Base-by-base conservation (phyloP, 2,888 invertebrate species). In the Tenodera sinensis region DNA sequence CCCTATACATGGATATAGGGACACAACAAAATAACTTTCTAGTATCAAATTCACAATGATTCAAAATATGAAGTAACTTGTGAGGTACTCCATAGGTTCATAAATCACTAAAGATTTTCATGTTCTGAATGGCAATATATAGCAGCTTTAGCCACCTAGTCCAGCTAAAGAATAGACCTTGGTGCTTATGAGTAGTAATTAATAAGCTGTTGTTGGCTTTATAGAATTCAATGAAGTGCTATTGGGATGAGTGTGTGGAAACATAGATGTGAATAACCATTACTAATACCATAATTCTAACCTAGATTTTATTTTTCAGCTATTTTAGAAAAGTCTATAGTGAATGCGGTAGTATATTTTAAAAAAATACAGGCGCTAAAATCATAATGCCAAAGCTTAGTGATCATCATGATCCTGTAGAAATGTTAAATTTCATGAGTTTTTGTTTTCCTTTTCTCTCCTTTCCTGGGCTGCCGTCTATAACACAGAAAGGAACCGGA, bases 401-500 rank as follows among this genome's bases (percentile, higher is more conserved):
- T 42, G 42, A 42, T 42, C 42, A 71, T 3, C 54, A 28, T 81
- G 7, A 82, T 83, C 87, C 81, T 83, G 83, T 83, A 27, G 42
- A 87, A 34, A 87, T 1, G 15, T 27, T 82, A 83, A 83, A 87
- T 87, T 87, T 87, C 88, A 83, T 88, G 30, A 86, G 28, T 82
- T 88, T 87, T 90, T 90, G 89, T 90, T 90, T 90, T 90, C 90
- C 89, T 90, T 90, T 89, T 89, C 47, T 90, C 89, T 86, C 88
- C 84, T 81, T 89, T 85, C 84, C 89, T 84, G 81, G 86, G 89
- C 88, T 88, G 90, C 87, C 89, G 84, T 84, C 90, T 89, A 86
- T 90, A 90, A 90, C 89, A 93, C 93, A 93, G 93, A 91, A 94
- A 94, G 94, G 95, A 95, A 93, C 95, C 95, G 94, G 95, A 95